Base-by-base conservation (phyloP, 2,797 vertebrate genomes). In the Sebastes miniatus region DNA sequence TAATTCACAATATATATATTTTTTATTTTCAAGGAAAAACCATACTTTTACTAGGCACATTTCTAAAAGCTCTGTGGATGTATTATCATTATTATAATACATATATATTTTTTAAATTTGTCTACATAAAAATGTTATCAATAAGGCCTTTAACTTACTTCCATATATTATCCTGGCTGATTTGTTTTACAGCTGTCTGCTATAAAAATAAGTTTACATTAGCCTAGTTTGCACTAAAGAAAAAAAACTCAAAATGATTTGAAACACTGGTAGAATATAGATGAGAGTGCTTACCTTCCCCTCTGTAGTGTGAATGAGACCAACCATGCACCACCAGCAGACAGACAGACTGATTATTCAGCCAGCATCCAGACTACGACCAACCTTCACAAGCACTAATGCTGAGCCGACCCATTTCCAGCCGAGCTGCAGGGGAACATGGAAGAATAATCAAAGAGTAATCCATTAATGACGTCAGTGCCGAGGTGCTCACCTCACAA, bases 391-490 rank as follows among this genome's bases (percentile, higher is more conserved):
- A 65, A 9, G 5, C 4, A 3, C 76, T 91, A 91, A 93, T 91
- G 52, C 87, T 5, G 24, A 74, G 73, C 47, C 65, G 88, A 92
- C 90, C 86, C 87, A 88, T 73, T 87, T 90, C 76, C 18, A 5
- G 50, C 61, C 2, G n/a, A 50, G 52, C 73, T 4, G 7, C 16
- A 39, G 0, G 25, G 81, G 18, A 72, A 52, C 16, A 22, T 34
- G 5, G 34, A 59, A 65, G 76, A 81, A 59, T 84, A 85, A 86
- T 75, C 73, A 84, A 83, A 76, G 82, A 79, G 62, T 90, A 92
- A 93, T 90, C 88, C 84, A 73, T 73, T 34, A 68, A 52, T 87
- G 84, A 87, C 77, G 70, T 39, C 57, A 79, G 34, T 27, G 54
- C 67, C 5, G 25, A 65, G n/a, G 66, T 52, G 69, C 47, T 76